Evolutionary conservation across 2,888 invertebrate species (phyloP), one percentile per base, ranked within the genome.

Genomic region (Panopea generosa): DNA sequence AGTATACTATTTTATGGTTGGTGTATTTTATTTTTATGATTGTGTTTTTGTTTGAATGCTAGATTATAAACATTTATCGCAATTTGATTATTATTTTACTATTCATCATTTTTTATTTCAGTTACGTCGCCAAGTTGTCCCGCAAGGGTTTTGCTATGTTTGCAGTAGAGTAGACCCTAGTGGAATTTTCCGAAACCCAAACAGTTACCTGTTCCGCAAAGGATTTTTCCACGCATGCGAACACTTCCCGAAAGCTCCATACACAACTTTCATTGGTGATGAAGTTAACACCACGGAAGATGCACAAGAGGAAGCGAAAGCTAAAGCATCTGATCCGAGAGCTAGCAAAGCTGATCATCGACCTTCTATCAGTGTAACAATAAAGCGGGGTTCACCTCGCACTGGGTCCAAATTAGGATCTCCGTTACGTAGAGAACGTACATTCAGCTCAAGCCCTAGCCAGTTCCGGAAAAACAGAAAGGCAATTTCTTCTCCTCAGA

Each of bases 121-220:
- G 87, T 55, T 84, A 16, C 76, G 84, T 14, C 66, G 75, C 14
- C 76, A 74, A 29, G 74, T 78, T 14, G 63, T 84, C 2, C 84
- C 86, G 11, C 71, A 69, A 24, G 79, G 75, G 0, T 84, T 82
- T 55, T 87, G 87, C 65, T 85, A 86, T 22, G 79, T 86, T 0
- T 87, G 87, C 71, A 87, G 84, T 52, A 79, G 81, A 2, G 53
- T 87, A 22, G 85, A 86, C 26, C 84, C 84, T 0, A 69, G 82
- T 2, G 87, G 85, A 4, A 67, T 77, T 6, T 82, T 77, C 60
- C 56, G 73, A 11, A 81, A 84, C 38, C 83, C 84, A 2, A 83
- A 86, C 70, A 77, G 75, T 16, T 75, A 85, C 67, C 77, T 86
- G 14, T 86, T 80, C 66, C 59, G 66, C 16, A 80, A 77, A 56